Conservation (phyloP, 2,888 invertebrate species). For the Galeopsomyia nigrocyanea region DNA sequence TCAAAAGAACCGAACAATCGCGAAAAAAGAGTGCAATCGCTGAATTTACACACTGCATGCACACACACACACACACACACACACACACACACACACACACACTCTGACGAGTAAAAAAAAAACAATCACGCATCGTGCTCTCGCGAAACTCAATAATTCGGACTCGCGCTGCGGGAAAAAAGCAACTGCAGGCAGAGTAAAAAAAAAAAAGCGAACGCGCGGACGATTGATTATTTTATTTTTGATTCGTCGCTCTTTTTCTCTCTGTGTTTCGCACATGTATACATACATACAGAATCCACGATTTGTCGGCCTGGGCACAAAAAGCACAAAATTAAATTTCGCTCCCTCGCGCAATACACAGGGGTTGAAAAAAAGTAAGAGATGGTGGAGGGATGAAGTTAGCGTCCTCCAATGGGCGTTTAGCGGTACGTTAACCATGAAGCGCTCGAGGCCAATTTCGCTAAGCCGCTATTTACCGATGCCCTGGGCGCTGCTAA, state of each 20-base stretch:
- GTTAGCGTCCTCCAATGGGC: conserved; percentile 64
- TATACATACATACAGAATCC: background rate
- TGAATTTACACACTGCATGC: conserved; percentile 9
- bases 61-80: background rate
- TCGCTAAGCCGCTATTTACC: conserved; percentile 69
- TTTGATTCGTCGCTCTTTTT: conserved; percentile 6
- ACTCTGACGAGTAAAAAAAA: background rate
- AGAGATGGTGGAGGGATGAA: conserved; percentile 43
- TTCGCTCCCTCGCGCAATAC: conserved; percentile 62
- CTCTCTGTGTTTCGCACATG: background rate
- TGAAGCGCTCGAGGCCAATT: conserved; percentile 68
- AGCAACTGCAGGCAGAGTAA: background rate
- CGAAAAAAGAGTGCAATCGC: conserved; percentile 1
- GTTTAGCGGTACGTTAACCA: conserved; percentile 69
- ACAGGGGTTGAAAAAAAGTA: conserved; percentile 39
- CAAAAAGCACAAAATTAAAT: conserved; percentile 69
- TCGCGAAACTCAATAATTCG: conserved; percentile 35
- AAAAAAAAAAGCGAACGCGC: conserved; percentile 3
- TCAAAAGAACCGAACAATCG: too few relatives aligned
- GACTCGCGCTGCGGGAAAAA: background rate
- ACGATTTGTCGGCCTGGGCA: conserved; percentile 61
- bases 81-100: background rate
- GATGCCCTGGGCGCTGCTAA: conserved; percentile 67
- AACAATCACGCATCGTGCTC: conserved; percentile 13
- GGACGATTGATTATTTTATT: conserved; percentile 23